phyloP scores from a whole-genome alignment of 2,888 invertebrate genomes.

The Nymphalis polychloros region DNA sequence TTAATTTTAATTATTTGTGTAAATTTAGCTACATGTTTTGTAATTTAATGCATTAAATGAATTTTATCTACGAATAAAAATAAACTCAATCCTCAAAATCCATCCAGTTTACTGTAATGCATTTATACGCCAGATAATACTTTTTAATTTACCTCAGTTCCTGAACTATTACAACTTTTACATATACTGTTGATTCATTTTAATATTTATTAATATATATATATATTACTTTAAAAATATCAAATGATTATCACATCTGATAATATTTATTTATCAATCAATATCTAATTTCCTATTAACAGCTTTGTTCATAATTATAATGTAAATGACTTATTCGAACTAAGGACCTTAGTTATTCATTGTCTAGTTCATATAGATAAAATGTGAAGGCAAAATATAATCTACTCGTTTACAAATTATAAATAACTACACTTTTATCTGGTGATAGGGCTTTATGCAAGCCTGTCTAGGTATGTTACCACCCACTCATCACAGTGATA shows the following conservation, averaged over 20 bases:
- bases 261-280: slow-evolving; percentile 26
- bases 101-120: too few relatives aligned
- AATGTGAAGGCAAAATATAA: slow-evolving; percentile 1
- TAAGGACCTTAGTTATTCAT: slow-evolving; percentile 26
- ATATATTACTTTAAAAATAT: slow-evolving; percentile 21
- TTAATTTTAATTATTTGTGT: too few relatives aligned
- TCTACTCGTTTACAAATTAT: not conserved
- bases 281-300: slow-evolving; percentile 20
- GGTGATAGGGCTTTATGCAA: too few relatives aligned
- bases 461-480: too few relatives aligned
- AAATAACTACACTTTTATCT: not conserved
- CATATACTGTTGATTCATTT: slow-evolving; percentile 2
- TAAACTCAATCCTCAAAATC: too few relatives aligned
- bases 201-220: not conserved
- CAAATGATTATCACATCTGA: slow-evolving; percentile 24
- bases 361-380: slow-evolving; percentile 24
- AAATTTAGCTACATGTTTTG: too few relatives aligned
- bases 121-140: too few relatives aligned
- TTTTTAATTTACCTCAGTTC: too few relatives aligned
- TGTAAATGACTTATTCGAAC: slow-evolving; percentile 23
- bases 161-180: not conserved
- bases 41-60: too few relatives aligned
- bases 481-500: too few relatives aligned
- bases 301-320: slow-evolving; percentile 19
- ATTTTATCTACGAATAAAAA: too few relatives aligned